Base-by-base conservation (phyloP, 1,140 invertebrate genomes). In the Hypsibius dujardini region DNA sequence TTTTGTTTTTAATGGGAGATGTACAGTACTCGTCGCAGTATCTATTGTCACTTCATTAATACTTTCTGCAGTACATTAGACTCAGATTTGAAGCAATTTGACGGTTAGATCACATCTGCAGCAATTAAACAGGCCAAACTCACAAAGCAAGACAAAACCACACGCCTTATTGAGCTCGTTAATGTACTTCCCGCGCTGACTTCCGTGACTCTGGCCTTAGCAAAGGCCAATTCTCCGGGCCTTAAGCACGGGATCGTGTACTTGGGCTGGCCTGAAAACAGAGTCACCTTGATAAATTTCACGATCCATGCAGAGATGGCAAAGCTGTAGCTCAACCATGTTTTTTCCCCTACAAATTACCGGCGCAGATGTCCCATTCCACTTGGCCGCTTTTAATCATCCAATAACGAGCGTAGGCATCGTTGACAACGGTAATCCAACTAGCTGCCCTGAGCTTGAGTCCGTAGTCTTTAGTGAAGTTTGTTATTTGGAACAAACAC, bases 401-500 rank as follows among this genome's bases (percentile, higher is more conserved):
- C 62, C 62, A 67, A 42, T 67, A 67, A 3, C 62, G 62, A 15
- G 62, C 12, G 62, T 15, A 67, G 62, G 62, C 62, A 42, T 67
- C 62, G 62, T 67, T 67, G 62, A 67, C 42, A 3, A 42, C 42
- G 12, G 12, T 67, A 12, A 67, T 42, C 62, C 62, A 67, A 67
- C 62, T 67, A 7, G 62, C 62, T 42, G 62, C 62, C 3, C 62
- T 12, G 12, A 67, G 42, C 3, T 7, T 67, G 12, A 67, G 12
- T 3, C 42, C 42, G 62, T 67, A 15, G 62, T 12, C 62, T 15
- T 12, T 42, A 42, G 42, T 67, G 45, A 67, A 67, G 62, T 67
- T 45, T 15, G 12, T 42, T 7, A 67, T 67, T 7, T 42, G 62
- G 62, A 67, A 67, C 62, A 67, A 42, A 45, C 62, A 67, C 62